These are phyloP conservation scores for Volucella inanis DNA, from an alignment of 2,888 invertebrate genomes.

Conservation along the genomic window DNA sequence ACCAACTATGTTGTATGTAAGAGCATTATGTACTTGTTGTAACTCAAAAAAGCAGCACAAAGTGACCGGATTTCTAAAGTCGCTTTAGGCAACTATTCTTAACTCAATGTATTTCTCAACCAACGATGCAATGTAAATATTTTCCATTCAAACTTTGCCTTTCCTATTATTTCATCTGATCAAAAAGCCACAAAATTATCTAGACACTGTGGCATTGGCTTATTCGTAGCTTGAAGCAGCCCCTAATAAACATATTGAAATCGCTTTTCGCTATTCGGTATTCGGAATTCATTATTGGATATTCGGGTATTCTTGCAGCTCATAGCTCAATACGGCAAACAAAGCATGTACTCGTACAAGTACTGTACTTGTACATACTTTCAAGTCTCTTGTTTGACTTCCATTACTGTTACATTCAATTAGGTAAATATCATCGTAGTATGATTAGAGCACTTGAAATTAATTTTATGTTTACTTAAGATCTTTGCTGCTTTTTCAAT, in stretches of 20 bases:
- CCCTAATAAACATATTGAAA: constrained; percentile 71
- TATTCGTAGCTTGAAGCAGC: constrained; percentile 51
- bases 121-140: constrained; percentile 66
- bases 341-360: constrained; percentile 5
- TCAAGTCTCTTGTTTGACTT: constrained; percentile 75
- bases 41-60: constrained; percentile 37
- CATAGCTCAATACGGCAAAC: constrained; percentile 46
- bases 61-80: constrained; percentile 69
- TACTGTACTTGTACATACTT: constrained; percentile 32
- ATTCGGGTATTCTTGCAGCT: no score
- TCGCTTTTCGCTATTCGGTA: constrained; percentile 43
- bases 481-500: constrained; percentile 70
- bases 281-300: not conserved
- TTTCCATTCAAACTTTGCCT: constrained; percentile 67
- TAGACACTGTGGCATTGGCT: constrained; percentile 54
- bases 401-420: constrained; percentile 77
- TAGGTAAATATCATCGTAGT: constrained; percentile 76
- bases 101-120: constrained; percentile 2
- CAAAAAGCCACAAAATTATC: constrained; percentile 75
- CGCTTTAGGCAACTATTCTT: constrained; percentile 53
- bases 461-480: constrained; percentile 76
- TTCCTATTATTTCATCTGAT: constrained; percentile 67
- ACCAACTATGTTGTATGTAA: constrained; percentile 40
- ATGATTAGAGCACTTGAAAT: constrained; percentile 77
- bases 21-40: not conserved